These are phyloP conservation scores for Halcyon smyrnensis DNA, from an alignment of 2,797 vertebrate genomes.

Conservation along the genomic window DNA sequence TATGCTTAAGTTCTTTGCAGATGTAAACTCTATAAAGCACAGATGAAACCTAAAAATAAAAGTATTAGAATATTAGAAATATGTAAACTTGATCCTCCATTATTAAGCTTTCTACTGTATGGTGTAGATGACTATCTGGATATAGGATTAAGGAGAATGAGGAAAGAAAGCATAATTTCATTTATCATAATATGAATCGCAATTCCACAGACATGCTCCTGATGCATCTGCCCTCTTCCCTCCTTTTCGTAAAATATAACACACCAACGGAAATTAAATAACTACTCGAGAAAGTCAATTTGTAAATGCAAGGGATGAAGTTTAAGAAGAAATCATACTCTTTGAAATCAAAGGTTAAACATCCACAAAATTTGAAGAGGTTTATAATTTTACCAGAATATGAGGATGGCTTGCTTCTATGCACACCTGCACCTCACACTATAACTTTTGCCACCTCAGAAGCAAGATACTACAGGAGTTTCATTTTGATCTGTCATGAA, in stretches of 20 bases:
- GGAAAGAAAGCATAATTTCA: neutral
- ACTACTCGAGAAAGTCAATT: neutral
- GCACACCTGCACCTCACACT: neutral
- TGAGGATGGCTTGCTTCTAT: neutral
- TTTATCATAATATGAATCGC: neutral
- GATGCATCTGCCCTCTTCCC: neutral
- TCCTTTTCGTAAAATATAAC: neutral
- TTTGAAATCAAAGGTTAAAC: neutral
- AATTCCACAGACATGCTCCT: neutral
- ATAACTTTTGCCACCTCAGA: neutral
- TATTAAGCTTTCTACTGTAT: neutral
- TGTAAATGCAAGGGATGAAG: neutral
- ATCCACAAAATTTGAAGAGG: neutral
- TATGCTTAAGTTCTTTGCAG: neutral
- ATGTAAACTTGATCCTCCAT: neutral
- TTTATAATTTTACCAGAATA: neutral
- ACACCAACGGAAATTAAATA: neutral
- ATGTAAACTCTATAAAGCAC: neutral
- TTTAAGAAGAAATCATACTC: neutral
- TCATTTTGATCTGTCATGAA: neutral
- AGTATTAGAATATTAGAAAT: neutral
- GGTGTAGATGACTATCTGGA: neutral
- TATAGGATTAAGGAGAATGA: neutral
- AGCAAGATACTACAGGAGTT: neutral
- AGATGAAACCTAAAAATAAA: neutral